A percentile compares a stretch with the other conserved stretches of the same genome.
These are phyloP conservation scores for Tympanuchus pallidicinctus DNA, from an alignment of 2,113 vertebrate genomes.

Conservation along the genomic window DNA sequence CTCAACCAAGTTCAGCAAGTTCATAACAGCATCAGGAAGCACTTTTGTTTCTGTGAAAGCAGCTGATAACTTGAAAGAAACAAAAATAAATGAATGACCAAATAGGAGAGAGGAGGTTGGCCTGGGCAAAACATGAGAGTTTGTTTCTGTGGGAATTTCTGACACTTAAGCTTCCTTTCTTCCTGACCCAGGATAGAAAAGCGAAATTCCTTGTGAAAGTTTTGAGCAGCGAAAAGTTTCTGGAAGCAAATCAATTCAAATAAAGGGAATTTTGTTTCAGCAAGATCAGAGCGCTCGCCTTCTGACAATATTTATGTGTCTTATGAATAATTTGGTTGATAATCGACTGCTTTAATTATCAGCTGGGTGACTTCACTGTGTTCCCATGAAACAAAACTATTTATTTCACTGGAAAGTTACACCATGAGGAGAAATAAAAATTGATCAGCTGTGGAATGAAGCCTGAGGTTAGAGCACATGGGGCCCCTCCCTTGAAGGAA, in stretches of 20 bases:
- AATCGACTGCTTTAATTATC: not conserved
- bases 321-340: conserved; percentile 29
- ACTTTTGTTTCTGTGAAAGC: not conserved
- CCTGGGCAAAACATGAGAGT: not conserved
- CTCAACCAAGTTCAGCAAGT: not conserved
- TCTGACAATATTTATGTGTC: not conserved
- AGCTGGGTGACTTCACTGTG: not conserved
- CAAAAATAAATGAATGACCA: conserved; percentile 5
- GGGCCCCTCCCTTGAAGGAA: conserved; percentile 6
- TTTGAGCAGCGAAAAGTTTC: not conserved
- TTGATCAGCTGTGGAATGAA: conserved; percentile 28
- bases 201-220: not conserved
- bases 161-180: conserved; percentile 31
- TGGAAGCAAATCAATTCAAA: not conserved
- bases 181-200: not conserved
- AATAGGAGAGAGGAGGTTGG: conserved; percentile 5
- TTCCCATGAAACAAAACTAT: not conserved
- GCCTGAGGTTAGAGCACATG: not conserved
- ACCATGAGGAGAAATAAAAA: not conserved
- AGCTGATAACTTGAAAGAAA: conserved; percentile 52
- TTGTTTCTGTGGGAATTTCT: conserved; percentile 57
- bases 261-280: not conserved
- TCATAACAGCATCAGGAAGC: not conserved
- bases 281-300: not conserved
- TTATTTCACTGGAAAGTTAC: not conserved